Conservation (phyloP, 1,140 invertebrate species). For the Lethrus apterus region DNA sequence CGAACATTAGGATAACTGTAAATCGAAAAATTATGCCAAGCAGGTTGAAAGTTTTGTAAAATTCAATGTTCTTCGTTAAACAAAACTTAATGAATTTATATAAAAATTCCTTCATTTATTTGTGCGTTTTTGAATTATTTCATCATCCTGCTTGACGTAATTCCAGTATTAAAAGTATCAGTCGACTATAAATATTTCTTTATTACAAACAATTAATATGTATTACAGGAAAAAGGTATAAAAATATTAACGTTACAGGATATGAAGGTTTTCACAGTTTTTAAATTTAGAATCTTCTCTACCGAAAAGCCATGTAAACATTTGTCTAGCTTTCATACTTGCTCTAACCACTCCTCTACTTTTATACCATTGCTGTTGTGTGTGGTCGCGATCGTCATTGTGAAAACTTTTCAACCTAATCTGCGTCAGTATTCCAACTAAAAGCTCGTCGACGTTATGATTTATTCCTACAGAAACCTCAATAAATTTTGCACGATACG, state of each 20-base stretch:
- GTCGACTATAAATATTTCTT: too few species aligned
- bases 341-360: constrained; percentile 72
- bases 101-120: too few species aligned
- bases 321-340: constrained; percentile 80
- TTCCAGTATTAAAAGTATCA: too few species aligned
- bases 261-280: constrained; percentile 82
- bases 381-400: constrained; percentile 50
- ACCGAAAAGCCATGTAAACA: constrained; percentile 83
- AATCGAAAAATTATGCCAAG: too few species aligned
- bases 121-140: too few species aligned
- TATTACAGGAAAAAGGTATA: constrained; percentile 8
- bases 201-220: too few species aligned
- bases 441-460: constrained; percentile 81
- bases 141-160: too few species aligned
- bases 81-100: too few species aligned
- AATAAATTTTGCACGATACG: constrained; percentile 78
- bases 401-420: constrained; percentile 69
- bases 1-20: too few species aligned
- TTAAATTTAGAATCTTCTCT: constrained; percentile 86
- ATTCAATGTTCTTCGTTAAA: too few species aligned
- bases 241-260: constrained; percentile 51
- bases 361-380: constrained; percentile 71
- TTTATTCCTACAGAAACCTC: constrained; percentile 87
- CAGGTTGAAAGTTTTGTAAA: too few species aligned
- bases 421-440: constrained; percentile 75